Conservation (phyloP, 2,888 invertebrate species). For the Plagodis pulveraria region DNA sequence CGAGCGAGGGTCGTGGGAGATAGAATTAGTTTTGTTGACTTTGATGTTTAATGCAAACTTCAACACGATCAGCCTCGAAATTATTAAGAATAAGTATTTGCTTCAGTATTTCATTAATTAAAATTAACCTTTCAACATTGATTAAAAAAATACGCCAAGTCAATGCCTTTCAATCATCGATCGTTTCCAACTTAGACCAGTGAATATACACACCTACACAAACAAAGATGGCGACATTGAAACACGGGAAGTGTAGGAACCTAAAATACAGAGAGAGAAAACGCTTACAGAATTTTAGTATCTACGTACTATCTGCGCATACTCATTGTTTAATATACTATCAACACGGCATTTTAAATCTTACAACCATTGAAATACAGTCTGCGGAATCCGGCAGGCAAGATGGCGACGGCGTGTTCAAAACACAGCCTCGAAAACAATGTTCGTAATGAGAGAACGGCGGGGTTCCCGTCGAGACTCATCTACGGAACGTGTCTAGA, state of each 20-base stretch:
- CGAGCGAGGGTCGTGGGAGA: too few relatives aligned
- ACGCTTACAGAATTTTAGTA: slow-evolving; percentile 39
- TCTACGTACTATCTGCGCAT: slow-evolving; percentile 45
- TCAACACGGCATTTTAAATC: slow-evolving; percentile 34
- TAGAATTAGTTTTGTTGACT: too few relatives aligned
- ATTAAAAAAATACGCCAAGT: too few relatives aligned
- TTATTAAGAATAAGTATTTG: too few relatives aligned
- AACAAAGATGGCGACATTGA: slow-evolving; percentile 24
- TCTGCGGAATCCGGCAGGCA: slow-evolving; percentile 37
- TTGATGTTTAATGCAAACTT: too few relatives aligned
- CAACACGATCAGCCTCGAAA: too few relatives aligned
- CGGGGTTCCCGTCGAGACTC: slow-evolving; percentile 62
- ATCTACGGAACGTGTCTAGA: slow-evolving; percentile 57
- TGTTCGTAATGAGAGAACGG: slow-evolving; percentile 62
- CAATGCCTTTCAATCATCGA: too few relatives aligned
- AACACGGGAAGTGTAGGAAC: slow-evolving; percentile 8
- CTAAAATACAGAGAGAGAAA: slow-evolving; percentile 31
- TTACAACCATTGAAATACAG: slow-evolving; percentile 38
- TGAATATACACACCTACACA: slow-evolving; percentile 5
- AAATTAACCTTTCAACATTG: too few relatives aligned
- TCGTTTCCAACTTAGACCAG: too few relatives aligned
- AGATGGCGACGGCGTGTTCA: slow-evolving; percentile 50
- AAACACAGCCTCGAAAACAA: slow-evolving; percentile 61
- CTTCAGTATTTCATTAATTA: too few relatives aligned
- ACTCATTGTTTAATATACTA: slow-evolving; percentile 38